phyloP scores from a whole-genome alignment of 2,797 vertebrate species.

The Mycteria americana region DNA sequence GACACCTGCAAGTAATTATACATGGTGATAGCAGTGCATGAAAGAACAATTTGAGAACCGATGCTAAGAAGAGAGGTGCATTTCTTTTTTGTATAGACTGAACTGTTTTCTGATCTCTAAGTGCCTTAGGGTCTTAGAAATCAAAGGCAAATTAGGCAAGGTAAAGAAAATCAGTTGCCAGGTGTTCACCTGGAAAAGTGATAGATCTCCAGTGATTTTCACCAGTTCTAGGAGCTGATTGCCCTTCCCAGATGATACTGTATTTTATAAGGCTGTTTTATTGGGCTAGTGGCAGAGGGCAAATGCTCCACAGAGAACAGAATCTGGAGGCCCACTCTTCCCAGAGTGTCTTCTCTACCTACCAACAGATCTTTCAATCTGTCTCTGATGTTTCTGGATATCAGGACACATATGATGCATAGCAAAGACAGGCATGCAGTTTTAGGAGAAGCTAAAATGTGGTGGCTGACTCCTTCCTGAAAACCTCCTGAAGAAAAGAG shows the following conservation, averaged over 20 bases:
- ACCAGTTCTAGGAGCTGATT: neutral
- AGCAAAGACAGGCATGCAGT: neutral
- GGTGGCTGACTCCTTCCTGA: neutral
- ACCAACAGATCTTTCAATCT: neutral
- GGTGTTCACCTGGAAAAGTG: slow-evolving; percentile 21
- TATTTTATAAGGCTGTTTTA: neutral
- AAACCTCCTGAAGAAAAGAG: neutral
- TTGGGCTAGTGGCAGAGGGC: neutral
- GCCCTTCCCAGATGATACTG: neutral
- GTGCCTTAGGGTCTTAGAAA: slow-evolving; percentile 22
- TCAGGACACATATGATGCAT: neutral
- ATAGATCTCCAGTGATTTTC: neutral
- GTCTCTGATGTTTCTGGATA: neutral
- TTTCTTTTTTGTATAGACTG: neutral
- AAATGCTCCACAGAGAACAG: neutral
- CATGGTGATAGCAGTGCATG: neutral
- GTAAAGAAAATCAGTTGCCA: slow-evolving; percentile 10
- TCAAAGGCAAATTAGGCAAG: slow-evolving; percentile 30
- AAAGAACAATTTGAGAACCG: neutral
- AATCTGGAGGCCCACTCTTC: neutral
- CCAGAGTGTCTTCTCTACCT: neutral
- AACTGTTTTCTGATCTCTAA: slow-evolving; percentile 9
- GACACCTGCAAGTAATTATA: slow-evolving; percentile 48
- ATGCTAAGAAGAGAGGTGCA: neutral
- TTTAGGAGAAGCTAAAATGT: neutral